Evolutionary conservation across 2,113 vertebrate species (phyloP), one percentile per base, ranked within the genome.

Genomic region (Paradisaea rubra): DNA sequence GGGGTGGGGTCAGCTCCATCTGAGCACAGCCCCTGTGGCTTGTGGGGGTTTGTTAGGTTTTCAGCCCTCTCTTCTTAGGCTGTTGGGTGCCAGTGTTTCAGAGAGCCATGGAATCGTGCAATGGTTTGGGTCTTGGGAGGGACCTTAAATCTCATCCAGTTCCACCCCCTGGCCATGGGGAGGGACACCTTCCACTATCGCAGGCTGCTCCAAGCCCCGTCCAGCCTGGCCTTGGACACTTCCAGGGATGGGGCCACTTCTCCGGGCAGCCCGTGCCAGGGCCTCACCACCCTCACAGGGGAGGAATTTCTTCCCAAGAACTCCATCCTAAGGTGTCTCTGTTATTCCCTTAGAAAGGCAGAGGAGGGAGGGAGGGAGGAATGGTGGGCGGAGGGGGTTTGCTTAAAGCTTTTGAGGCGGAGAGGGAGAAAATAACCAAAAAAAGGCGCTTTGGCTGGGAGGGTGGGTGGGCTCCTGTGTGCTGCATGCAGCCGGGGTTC

Each of bases 41-140:
- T 18, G 15, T 7, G 37, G 37, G 47, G 19, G 1, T 39, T 30
- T 60, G 4, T 7, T 17, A 44, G 53, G 15, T 24, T 54, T 54
- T n/a, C 64, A 60, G 35, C 45, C 25, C 28, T 35, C 30, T 42
- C 47, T 21, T n/a, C 28, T 35, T 85, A 24, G 35, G 23, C 11
- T 71, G 13, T 31, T 16, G 3, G 5, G n/a, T 49, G 37, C 7
- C 12, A 6, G 9, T 15, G 17, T 33, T 52, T 39, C 33, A 25
- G 0, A 4, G 11, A 41, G 15, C 6, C 5, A 6, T 7, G 22
- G 23, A 52, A 19, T 44, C 37, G 16, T 2, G 7, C 27, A 28
- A 7, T 33, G 69, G 11, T 24, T 53, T n/a, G 78, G 15, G 45
- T n/a, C 50, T 41, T n/a, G 33, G 60, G 33, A 44, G 19, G 15